A percentile compares a stretch with the other conserved stretches of the same genome.
These are phyloP conservation scores for Tapera naevia DNA, from an alignment of 2,797 vertebrate genomes.

Conservation along the genomic window DNA sequence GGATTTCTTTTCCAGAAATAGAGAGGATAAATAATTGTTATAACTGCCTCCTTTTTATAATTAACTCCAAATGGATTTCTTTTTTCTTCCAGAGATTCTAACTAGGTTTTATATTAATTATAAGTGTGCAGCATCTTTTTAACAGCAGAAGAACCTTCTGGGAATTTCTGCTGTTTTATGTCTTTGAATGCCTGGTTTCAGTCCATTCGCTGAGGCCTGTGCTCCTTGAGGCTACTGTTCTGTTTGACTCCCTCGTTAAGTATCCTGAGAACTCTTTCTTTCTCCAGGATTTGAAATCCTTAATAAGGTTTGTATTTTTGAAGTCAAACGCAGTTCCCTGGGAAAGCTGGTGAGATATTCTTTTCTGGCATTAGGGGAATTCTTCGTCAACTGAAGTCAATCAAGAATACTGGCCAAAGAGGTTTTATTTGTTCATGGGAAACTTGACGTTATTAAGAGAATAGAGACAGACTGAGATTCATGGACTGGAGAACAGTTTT, in stretches of 20 bases:
- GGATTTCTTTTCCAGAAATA: slow-evolving; percentile 15
- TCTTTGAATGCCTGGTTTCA: slow-evolving; percentile 1
- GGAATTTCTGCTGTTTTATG: not conserved
- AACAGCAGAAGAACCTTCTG: slow-evolving; percentile 20
- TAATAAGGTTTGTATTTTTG: not conserved
- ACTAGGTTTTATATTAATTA: slow-evolving; percentile 46
- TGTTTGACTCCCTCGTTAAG: not conserved
- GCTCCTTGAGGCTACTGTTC: not conserved
- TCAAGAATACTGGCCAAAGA: not conserved
- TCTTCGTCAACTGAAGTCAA: not conserved
- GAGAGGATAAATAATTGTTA: slow-evolving; percentile 27
- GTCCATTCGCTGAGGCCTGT: not conserved
- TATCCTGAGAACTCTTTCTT: not conserved
- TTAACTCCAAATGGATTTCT: not conserved
- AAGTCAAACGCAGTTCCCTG: not conserved
- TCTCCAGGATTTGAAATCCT: not conserved
- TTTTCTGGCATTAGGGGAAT: not conserved
- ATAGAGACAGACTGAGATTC: not conserved
- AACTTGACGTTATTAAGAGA: not conserved
- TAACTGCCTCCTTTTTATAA: not conserved
- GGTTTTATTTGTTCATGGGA: not conserved
- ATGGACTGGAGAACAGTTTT: not conserved
- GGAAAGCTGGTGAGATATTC: not conserved
- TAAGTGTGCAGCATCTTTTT: slow-evolving; percentile 9
- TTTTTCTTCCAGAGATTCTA: not conserved